A percentile compares a stretch with the other conserved stretches of the same genome.
phyloP scores from a whole-genome alignment of 2,888 invertebrate genomes.

The Odontomyia ornata region DNA sequence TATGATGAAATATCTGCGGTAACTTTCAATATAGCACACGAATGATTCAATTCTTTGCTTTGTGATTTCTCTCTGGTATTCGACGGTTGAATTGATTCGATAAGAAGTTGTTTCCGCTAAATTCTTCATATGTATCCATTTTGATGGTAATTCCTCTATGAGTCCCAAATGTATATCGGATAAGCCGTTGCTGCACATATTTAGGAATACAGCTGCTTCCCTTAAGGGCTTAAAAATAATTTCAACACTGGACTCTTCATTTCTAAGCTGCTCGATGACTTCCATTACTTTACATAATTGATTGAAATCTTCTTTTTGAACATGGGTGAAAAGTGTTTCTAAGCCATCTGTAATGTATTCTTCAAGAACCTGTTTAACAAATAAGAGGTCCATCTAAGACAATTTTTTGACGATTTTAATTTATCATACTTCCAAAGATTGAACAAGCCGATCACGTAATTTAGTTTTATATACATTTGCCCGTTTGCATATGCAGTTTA shows the following conservation, averaged over 20 bases:
- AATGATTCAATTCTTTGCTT: conserved; percentile 82
- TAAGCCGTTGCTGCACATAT: conserved; percentile 86
- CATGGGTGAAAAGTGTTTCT: conserved; percentile 74
- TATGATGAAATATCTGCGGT: conserved; percentile 76
- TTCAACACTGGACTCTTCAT: conserved; percentile 80
- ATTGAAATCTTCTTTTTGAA: conserved; percentile 84
- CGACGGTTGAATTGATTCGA: conserved; percentile 85
- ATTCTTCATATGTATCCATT: conserved; percentile 88
- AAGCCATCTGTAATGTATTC: conserved; percentile 80
- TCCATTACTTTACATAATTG: conserved; percentile 85
- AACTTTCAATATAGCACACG: conserved; percentile 80
- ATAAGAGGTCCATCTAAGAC: neutral
- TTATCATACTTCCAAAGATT: too few species aligned
- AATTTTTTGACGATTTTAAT: too few species aligned
- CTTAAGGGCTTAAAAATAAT: conserved; percentile 89
- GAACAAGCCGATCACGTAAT: conserved; percentile 81
- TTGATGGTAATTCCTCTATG: conserved; percentile 85
- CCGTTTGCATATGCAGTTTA: conserved; percentile 90
- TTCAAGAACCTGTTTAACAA: conserved; percentile 70
- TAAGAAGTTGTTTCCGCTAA: conserved; percentile 83
- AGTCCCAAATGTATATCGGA: conserved; percentile 80
- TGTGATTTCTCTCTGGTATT: conserved; percentile 86
- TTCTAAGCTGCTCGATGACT: conserved; percentile 74
- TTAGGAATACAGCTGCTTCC: conserved; percentile 84
- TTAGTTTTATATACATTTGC: conserved; percentile 86